Conservation (phyloP, 2,797 vertebrate species). For the Myioborus melanocephalus region DNA sequence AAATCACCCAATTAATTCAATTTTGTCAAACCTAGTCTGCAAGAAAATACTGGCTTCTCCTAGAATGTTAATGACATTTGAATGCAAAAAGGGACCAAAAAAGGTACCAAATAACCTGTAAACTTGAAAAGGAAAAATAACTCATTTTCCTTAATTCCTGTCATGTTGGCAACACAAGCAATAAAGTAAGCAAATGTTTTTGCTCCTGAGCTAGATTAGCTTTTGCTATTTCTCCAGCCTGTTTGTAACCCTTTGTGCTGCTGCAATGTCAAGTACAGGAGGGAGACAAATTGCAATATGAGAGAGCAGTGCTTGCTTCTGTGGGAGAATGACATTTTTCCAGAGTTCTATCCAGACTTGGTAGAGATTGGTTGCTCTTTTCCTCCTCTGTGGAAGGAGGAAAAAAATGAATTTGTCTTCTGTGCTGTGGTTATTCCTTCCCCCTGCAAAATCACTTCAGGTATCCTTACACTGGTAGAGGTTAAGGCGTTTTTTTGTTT, state of each 20-base stretch:
- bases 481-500: not conserved
- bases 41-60: not conserved
- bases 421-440: not conserved
- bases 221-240: not conserved
- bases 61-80: not conserved
- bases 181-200: not conserved
- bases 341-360: not conserved
- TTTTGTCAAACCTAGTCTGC: constrained; percentile 39
- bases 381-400: not conserved
- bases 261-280: not conserved
- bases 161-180: not conserved
- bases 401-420: not conserved
- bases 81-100: not conserved
- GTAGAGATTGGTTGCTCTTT: not conserved
- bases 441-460: not conserved
- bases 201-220: not conserved
- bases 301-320: not conserved
- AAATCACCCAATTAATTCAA: constrained; percentile 56
- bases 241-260: not conserved
- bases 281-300: not conserved
- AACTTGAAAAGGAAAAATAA: not conserved
- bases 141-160: not conserved
- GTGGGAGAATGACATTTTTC: not conserved
- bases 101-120: not conserved
- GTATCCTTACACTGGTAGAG: not conserved